A percentile compares a stretch with the other conserved stretches of the same genome.
phyloP scores from a whole-genome alignment of 2,797 vertebrate species.

The Linurgus olivaceus region DNA sequence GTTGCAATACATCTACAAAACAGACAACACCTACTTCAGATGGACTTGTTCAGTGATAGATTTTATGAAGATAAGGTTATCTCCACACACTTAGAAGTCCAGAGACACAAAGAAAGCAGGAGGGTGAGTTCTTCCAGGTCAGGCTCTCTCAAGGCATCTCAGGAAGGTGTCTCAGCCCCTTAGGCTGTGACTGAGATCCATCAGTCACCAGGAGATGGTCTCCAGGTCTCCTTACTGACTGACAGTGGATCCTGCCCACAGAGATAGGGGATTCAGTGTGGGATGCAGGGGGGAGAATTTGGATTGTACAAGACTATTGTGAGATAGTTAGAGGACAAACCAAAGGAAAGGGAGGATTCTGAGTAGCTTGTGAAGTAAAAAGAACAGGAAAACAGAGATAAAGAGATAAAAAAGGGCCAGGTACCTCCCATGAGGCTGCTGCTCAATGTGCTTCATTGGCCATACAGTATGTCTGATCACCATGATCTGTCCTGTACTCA shows the following conservation, averaged over 20 bases:
- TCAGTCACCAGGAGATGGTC: fast-evolving
- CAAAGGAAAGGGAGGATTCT: background rate
- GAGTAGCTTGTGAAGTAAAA: background rate
- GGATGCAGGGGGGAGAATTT: fast-evolving
- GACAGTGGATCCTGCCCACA: background rate
- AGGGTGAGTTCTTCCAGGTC: fast-evolving
- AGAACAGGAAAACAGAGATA: background rate
- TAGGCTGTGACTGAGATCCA: background rate
- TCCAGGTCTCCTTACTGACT: background rate
- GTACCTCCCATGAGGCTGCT: background rate
- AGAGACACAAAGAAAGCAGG: background rate
- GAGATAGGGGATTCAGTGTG: fast-evolving
- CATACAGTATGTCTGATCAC: fast-evolving
- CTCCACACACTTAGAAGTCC: background rate
- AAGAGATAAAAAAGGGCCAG: background rate
- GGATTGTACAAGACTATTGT: background rate
- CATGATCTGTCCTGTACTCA: background rate
- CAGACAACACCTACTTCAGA: background rate
- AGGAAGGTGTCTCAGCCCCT: background rate
- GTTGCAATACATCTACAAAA: background rate
- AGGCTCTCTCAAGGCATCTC: fast-evolving
- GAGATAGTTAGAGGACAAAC: background rate
- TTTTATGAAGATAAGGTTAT: background rate
- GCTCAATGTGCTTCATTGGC: background rate
- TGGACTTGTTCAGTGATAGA: background rate